phyloP scores from a whole-genome alignment of 2,797 vertebrate species.

The Octomys mimax region DNA sequence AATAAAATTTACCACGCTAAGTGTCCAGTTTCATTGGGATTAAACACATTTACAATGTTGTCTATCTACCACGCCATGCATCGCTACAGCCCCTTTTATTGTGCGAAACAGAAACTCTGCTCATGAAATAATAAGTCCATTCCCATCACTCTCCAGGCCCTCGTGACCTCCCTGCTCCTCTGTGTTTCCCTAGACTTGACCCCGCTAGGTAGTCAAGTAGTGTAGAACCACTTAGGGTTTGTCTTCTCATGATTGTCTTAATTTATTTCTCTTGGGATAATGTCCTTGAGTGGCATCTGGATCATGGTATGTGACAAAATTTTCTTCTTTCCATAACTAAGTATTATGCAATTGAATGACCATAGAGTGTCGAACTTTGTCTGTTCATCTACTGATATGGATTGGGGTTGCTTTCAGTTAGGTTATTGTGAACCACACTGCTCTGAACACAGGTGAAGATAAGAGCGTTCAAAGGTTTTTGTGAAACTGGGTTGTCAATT shows the following conservation, averaged over 20 bases:
- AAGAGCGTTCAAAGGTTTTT: neutral
- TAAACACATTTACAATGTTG: neutral
- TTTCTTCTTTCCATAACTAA: neutral
- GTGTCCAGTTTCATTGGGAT: no score
- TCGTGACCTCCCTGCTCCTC: neutral
- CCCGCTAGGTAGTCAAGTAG: neutral
- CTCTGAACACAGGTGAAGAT: neutral
- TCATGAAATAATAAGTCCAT: neutral
- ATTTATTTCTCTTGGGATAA: neutral
- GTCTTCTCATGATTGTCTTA: neutral
- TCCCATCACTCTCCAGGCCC: rapidly evolving
- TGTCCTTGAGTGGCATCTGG: neutral
- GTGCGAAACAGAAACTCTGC: neutral
- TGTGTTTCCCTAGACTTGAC: neutral
- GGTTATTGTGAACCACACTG: neutral
- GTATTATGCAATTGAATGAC: neutral
- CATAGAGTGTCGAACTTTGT: neutral
- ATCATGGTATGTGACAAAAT: neutral
- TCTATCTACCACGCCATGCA: rapidly evolving
- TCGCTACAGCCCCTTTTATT: neutral
- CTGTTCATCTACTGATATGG: rapidly evolving
- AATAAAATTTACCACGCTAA: neutral
- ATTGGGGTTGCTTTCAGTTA: neutral
- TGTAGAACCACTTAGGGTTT: neutral
- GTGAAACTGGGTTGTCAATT: neutral